These are phyloP conservation scores for Flabesymbios commensalis DNA, from an alignment of 2,888 invertebrate species.

Conservation along the genomic window DNA sequence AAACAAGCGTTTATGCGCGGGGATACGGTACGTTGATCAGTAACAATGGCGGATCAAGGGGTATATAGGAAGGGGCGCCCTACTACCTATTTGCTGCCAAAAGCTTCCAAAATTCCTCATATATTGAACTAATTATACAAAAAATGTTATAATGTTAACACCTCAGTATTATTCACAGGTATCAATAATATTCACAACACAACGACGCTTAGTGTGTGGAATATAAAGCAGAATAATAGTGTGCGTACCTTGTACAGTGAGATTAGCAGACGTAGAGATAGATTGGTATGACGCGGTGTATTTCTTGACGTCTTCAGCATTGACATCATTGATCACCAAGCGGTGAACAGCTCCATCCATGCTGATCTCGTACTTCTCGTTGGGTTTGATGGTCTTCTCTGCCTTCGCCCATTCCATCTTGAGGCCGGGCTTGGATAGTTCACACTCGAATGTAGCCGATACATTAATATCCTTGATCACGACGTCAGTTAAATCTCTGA, in stretches of 20 bases:
- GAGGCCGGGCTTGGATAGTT: slow-evolving; percentile 77
- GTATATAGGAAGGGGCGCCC: no score
- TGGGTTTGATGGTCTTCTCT: slow-evolving; percentile 1
- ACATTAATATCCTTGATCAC: slow-evolving; percentile 45
- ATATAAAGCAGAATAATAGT: no score
- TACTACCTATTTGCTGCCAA: no score
- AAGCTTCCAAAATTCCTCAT: no score
- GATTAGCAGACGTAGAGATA: slow-evolving; percentile 16
- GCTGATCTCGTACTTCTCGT: slow-evolving; percentile 13
- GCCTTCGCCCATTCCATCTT: slow-evolving; percentile 73
- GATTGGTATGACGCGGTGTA: slow-evolving; percentile 35
- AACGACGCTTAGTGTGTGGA: no score
- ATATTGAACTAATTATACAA: no score
- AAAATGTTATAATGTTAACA: no score
- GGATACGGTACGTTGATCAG: no score
- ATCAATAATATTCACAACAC: no score
- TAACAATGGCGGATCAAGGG: no score
- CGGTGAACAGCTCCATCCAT: slow-evolving; percentile 66
- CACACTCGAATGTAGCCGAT: slow-evolving; percentile 69
- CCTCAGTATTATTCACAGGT: no score
- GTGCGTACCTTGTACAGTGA: slow-evolving; percentile 20
- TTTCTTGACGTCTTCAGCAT: slow-evolving; percentile 65
- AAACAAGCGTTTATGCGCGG: no score
- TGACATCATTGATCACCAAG: slow-evolving; percentile 80
- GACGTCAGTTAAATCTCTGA: slow-evolving; percentile 47